Evolutionary conservation across 1,140 invertebrate genomes (phyloP), one percentile per base, ranked within the genome.

Genomic region (Formica selysi): DNA sequence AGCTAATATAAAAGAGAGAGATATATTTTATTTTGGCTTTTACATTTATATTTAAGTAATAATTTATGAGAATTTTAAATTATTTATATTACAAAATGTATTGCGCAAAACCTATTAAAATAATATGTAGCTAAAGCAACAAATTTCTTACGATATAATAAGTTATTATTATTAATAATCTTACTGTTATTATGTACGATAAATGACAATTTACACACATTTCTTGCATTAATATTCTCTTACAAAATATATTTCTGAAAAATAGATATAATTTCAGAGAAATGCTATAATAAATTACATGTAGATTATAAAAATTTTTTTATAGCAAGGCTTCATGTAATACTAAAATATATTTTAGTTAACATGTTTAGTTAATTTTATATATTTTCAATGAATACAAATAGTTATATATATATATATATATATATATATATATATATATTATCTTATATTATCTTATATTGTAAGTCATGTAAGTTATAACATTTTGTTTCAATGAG

Each of bases 41-140:
- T 76, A 74, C 7, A 76, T 29, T 61, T 76, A 26, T n/a, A n/a
- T 48, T 57, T 57, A 73, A 36, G 11, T 57, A 73, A 32, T 57
- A 73, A 73, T 57, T 51, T 22, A 38, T 57, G 6, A 57, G 36
- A 73, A 13, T 36, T 73, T 29, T 29, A 13, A 54, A 54, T 71
- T 51, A 51, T 22, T 44, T 13, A 44, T 59, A 26, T 41, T 74
- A 22, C 1, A 11, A 38, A 59, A 32, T 57, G 19, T 73, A 74
- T 74, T 11, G 4, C 13, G 13, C 13, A 36, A 61, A 26, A 74
- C 41, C 38, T 61, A 41, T 74, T 4, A n/a, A 59, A 74, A 59
- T 74, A 38, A 59, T 73, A 29, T 1, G 5, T 71, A 54, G 6
- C 8, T 11, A 4, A 26, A 38, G n/a, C n/a, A 16, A 57, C 3